Base-by-base conservation (phyloP, 2,888 invertebrate species). In the Leptinotarsa rubiginosa region DNA sequence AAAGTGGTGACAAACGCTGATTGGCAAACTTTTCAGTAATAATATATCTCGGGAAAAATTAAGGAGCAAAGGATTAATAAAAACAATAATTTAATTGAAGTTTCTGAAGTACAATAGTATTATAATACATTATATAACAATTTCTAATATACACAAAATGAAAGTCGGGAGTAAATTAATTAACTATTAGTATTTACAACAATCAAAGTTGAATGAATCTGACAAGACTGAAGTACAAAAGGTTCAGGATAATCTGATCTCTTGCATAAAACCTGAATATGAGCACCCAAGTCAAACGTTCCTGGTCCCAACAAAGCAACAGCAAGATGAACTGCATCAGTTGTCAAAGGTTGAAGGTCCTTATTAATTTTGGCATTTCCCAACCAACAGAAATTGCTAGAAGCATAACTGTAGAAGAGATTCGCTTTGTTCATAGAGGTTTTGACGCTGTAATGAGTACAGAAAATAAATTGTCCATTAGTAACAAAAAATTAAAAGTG, bases 201-300 rank as follows among this genome's bases (percentile, higher is more conserved):
- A 78, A 86, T 84, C 75, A 87, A 79, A 72, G 86, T 81, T 67
- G 86, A 85, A 75, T 85, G 84, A 74, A 86, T 85, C 77, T 85
- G 84, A 82, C 85, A 86, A 71, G 81, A 80, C 77, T 87, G 87
- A 66, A 86, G 78, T 71, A 85, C 81, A 56, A 83, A 81, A 65
- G 78, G 75, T 67, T 85, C 84, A 3, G 81, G 79, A 68, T 82
- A 77, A 70, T 83, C 78, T 47, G 80, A 70, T 73, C 78, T 80
- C 80, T 82, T 85, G 80, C 88, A 88, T 76, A 84, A 88, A n/a
- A 91, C 84, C 80, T 90, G 89, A 83, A 93, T 89, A 68, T 92
- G 90, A 15, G 91, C 89, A 65, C 92, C 92, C 75, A 94, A 88
- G 80, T 93, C 91, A 86, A 92, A 94, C 7, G 92, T 91, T 74